Percentiles rank a stretch among this genome's conserved stretches.
Evolutionary conservation across 2,888 invertebrate species (phyloP).

Genomic region (Stenoptilia bipunctidactyla): DNA sequence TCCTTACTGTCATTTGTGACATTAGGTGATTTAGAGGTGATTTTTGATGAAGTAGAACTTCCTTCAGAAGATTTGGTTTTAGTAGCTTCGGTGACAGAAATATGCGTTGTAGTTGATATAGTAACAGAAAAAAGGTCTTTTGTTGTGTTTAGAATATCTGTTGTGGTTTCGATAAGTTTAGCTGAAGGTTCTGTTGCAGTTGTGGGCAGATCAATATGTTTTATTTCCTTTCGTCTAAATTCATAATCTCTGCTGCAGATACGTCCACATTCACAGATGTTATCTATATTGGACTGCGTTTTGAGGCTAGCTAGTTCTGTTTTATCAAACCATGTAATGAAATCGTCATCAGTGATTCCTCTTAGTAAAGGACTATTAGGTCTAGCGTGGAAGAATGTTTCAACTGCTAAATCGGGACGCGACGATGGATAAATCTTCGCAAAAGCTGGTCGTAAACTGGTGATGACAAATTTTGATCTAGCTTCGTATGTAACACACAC

Average conservation of each 20-base stretch:
- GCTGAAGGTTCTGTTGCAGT: background rate
- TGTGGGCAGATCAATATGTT: background rate
- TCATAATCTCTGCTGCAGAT: constrained; percentile 59
- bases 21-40: constrained; percentile 2
- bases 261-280: constrained; percentile 67
- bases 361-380: constrained; percentile 71
- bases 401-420: constrained; percentile 73
- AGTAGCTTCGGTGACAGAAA: constrained; percentile 8
- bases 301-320: constrained; percentile 61
- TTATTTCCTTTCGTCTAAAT: constrained; percentile 28
- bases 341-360: constrained; percentile 75
- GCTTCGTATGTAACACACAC: constrained; percentile 74
- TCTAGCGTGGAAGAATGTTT: constrained; percentile 74
- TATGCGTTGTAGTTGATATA: constrained; percentile 7
- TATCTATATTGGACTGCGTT: constrained; percentile 54
- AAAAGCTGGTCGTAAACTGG: constrained; percentile 73
- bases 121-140: constrained; percentile 1
- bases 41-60: background rate
- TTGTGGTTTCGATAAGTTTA: background rate
- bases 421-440: constrained; percentile 74
- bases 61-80: constrained; percentile 2
- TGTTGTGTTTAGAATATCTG: background rate
- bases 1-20: constrained; percentile 13
- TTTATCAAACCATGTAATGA: constrained; percentile 77
- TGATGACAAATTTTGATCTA: constrained; percentile 71